Percentiles rank a stretch among this genome's conserved stretches.
Conservation (phyloP, 2,797 vertebrate species). For the Eupleurogrammus muticus region DNA sequence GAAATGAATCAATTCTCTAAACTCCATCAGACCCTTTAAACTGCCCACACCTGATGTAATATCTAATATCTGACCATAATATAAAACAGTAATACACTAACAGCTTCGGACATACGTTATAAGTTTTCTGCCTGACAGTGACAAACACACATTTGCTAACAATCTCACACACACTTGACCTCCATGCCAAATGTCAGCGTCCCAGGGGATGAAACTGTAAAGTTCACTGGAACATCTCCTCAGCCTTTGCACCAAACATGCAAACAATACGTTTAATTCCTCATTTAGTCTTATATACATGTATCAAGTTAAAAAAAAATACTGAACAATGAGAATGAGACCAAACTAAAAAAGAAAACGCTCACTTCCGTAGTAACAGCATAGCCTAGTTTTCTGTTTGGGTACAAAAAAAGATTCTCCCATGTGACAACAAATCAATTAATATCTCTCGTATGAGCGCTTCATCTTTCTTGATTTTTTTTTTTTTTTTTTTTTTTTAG, state of each 20-base stretch:
- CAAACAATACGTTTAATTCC: constrained; percentile 24
- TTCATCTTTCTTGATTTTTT: too few species aligned
- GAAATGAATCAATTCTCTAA: too few species aligned
- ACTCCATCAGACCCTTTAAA: too few species aligned
- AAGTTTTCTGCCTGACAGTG: too few species aligned
- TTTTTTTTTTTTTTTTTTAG: constrained; percentile 17
- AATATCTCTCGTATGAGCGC: neutral
- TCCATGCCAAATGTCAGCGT: too few species aligned
- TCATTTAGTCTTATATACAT: neutral
- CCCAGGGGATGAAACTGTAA: too few species aligned
- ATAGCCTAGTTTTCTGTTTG: constrained; percentile 5
- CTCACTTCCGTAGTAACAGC: neutral
- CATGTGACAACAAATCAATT: constrained; percentile 7
- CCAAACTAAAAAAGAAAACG: constrained; percentile 7
- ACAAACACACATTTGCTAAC: too few species aligned
- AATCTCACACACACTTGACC: too few species aligned
- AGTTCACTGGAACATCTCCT: constrained; percentile 13
- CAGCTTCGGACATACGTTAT: too few species aligned
- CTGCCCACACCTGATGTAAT: too few species aligned
- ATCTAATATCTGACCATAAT: too few species aligned
- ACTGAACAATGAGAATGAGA: constrained; percentile 1
- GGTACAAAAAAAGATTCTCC: neutral
- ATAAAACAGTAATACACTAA: too few species aligned
- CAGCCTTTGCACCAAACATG: constrained; percentile 27
- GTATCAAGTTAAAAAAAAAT: constrained; percentile 12